Evolutionary conservation across 2,888 invertebrate genomes (phyloP).

Genomic region (Masnerella sp.): DNA sequence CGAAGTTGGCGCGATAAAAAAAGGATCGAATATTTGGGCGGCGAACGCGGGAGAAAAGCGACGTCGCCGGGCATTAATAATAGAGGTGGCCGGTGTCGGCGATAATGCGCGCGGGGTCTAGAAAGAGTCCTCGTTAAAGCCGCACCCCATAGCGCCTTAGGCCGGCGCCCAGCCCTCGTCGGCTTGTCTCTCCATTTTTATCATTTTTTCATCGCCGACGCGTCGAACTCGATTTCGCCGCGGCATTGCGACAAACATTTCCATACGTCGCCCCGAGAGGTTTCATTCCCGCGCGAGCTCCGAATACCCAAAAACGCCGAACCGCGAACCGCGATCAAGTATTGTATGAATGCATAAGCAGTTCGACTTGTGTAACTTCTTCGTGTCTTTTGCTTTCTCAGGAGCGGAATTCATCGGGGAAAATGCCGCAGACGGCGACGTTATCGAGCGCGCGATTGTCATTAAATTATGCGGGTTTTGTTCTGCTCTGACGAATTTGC

Average conservation of each 20-base stretch:
- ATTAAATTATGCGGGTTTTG: conserved; percentile 50
- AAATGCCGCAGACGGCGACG: conserved; percentile 38
- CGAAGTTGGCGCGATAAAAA: not conserved
- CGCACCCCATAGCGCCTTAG: conserved; percentile 50
- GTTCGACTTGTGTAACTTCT: conserved; percentile 48
- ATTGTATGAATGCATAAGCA: conserved; percentile 51
- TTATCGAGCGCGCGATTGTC: conserved; percentile 47
- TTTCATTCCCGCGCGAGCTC: conserved; percentile 27
- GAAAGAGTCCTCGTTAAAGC: conserved; percentile 33
- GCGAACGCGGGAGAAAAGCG: conserved; percentile 51
- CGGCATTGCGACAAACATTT: conserved; percentile 44
- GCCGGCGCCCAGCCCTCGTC: conserved; percentile 17
- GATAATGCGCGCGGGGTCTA: conserved; percentile 55
- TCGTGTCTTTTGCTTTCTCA: conserved; percentile 34
- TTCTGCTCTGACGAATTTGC: conserved; percentile 38
- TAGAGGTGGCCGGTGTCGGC: conserved; percentile 57
- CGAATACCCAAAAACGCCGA: too few relatives aligned
- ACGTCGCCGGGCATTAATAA: conserved; percentile 54
- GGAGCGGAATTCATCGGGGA: conserved; percentile 38
- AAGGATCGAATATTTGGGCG: conserved; percentile 34
- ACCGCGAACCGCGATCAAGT: conserved; percentile 24
- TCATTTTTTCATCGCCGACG: conserved; percentile 3
- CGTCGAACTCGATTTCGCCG: conserved; percentile 43
- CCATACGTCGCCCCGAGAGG: conserved; percentile 30
- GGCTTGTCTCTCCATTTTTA: not conserved